Conservation (phyloP, 2,113 vertebrate species). For the Sceloporus tristichus region DNA sequence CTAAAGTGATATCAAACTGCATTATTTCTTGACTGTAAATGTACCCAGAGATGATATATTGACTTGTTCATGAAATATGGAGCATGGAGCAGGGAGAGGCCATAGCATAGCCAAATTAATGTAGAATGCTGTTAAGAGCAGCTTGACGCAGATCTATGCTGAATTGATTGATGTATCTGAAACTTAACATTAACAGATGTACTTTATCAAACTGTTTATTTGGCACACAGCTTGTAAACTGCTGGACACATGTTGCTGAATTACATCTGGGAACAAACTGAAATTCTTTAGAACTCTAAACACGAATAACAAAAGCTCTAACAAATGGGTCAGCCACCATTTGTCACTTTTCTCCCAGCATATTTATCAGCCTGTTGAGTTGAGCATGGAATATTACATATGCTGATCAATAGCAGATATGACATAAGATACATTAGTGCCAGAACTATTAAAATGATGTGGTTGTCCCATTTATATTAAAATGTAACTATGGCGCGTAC, state of each 20-base stretch:
- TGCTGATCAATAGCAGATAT: background rate
- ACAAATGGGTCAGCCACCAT: background rate
- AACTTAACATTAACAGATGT: constrained; percentile 16
- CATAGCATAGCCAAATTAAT: background rate
- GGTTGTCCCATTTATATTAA: background rate
- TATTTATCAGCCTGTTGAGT: no score
- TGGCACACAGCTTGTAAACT: constrained; percentile 2
- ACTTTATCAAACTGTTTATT: constrained; percentile 23
- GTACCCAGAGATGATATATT: no score
- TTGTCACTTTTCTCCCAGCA: background rate
- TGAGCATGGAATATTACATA: background rate
- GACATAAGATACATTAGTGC: background rate
- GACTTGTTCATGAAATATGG: no score
- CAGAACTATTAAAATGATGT: background rate
- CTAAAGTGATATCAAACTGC: no score
- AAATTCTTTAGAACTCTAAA: background rate
- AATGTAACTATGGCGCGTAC: background rate
- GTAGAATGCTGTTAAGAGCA: background rate
- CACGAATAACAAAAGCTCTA: background rate
- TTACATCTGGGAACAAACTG: background rate
- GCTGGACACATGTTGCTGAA: background rate
- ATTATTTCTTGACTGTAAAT: no score
- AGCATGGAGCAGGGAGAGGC: no score
- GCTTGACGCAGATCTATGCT: background rate
- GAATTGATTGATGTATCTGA: background rate